Percentiles rank a stretch among this genome's conserved stretches.
Conservation (phyloP, 2,888 invertebrate species). For the Tyria jacobaeae region DNA sequence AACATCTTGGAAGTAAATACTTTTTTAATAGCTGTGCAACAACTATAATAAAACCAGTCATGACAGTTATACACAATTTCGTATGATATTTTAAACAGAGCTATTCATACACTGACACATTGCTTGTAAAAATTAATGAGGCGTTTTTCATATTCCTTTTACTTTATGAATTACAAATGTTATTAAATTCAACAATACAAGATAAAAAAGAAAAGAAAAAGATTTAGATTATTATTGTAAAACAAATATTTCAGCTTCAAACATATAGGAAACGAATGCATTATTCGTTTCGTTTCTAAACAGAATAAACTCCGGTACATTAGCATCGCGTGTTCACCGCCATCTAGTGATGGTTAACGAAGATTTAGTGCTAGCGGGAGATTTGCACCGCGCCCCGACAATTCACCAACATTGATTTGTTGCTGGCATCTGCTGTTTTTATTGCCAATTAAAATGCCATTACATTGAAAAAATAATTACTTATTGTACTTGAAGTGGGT, state of each 20-base stretch:
- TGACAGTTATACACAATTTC: too few relatives aligned
- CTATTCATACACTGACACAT: background rate
- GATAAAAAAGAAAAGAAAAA: background rate
- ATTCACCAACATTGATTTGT: constrained; percentile 70
- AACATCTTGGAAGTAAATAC: too few relatives aligned
- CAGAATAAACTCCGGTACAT: constrained; percentile 9
- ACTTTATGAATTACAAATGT: background rate
- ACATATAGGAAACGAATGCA: too few relatives aligned
- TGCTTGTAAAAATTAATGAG: constrained; percentile 1
- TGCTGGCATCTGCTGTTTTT: constrained; percentile 56
- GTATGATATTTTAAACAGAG: too few relatives aligned
- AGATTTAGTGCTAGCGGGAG: constrained; percentile 65
- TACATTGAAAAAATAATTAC: constrained; percentile 50
- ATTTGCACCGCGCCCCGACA: constrained; percentile 49
- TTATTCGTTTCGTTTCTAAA: background rate
- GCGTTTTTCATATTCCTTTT: background rate
- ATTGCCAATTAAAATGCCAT: constrained; percentile 63
- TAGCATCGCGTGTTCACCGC: constrained; percentile 67
- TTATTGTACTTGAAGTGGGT: constrained; percentile 20
- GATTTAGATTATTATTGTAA: too few relatives aligned
- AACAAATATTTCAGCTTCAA: too few relatives aligned
- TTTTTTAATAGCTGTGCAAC: too few relatives aligned
- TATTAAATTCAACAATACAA: background rate
- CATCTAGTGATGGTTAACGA: constrained; percentile 70
- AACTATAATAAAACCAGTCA: background rate